phyloP scores from a whole-genome alignment of 2,888 invertebrate species.

The Sinohyriopsis cumingii region DNA sequence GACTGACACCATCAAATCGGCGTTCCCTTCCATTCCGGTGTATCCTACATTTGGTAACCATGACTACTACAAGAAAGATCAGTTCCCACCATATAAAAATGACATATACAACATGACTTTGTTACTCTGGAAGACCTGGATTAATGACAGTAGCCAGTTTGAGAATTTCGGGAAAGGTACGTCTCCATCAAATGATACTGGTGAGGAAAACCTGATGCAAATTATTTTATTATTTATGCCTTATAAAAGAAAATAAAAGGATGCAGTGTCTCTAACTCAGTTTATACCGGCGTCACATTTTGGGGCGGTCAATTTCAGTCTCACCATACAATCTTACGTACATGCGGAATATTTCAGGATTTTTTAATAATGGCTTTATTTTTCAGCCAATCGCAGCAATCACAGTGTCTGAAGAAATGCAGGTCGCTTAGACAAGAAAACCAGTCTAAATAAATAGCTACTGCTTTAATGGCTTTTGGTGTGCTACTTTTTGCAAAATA shows the following conservation, averaged over 20 bases:
- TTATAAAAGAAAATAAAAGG: not conserved
- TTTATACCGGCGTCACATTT: no score
- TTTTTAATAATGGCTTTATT: no score
- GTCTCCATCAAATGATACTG: not conserved
- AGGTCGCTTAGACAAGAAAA: no score
- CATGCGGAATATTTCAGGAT: no score
- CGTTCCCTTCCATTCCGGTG: constrained; percentile 80
- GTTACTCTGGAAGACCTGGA: constrained; percentile 80
- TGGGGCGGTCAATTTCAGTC: no score
- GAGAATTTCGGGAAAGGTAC: constrained; percentile 86
- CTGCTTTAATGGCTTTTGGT: no score
- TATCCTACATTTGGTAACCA: constrained; percentile 92
- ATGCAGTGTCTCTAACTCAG: not conserved
- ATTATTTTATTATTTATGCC: no score
- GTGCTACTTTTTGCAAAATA: no score
- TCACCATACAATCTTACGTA: no score
- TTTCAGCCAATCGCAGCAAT: no score
- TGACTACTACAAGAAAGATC: constrained; percentile 77
- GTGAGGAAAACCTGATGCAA: not conserved
- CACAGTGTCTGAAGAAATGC: no score
- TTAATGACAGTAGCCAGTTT: constrained; percentile 81
- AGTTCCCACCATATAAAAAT: constrained; percentile 73
- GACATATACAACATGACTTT: constrained; percentile 78
- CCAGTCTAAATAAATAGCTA: no score
- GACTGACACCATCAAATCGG: constrained; percentile 76